These are phyloP conservation scores for Atopsyche davidsoni DNA, from an alignment of 1,140 invertebrate species.

Conservation along the genomic window DNA sequence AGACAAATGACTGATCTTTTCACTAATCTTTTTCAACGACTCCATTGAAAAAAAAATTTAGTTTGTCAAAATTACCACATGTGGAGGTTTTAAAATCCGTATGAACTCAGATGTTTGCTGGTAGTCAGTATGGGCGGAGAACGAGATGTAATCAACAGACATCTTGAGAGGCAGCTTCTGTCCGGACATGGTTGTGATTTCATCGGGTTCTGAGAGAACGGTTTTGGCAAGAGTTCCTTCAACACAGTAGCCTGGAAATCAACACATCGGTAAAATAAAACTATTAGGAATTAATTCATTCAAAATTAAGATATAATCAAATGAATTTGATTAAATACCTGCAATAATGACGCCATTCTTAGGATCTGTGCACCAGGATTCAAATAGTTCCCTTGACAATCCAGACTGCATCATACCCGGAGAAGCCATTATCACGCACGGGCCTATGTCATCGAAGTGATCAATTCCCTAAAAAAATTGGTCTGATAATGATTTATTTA, in stretches of 20 bases:
- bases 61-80: conserved; percentile 66
- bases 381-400: conserved; percentile 94
- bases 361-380: conserved; percentile 96
- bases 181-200: conserved; percentile 91
- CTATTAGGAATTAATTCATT: conserved; percentile 1
- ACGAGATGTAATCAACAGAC: conserved; percentile 99
- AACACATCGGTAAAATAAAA: conserved; percentile 4
- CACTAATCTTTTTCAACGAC: too few relatives aligned
- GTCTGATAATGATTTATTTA: conserved; percentile 8
- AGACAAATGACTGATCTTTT: too few relatives aligned
- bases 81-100: conserved; percentile 85
- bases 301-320: conserved; percentile 3
- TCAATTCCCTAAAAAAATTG: conserved; percentile 75
- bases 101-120: conserved; percentile 98
- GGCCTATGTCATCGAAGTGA: conserved; percentile 98
- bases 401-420: conserved; percentile 99
- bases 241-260: conserved; percentile 82
- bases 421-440: conserved; percentile 98
- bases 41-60: too few relatives aligned
- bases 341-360: conserved; percentile 99
- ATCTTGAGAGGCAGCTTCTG: conserved; percentile 94
- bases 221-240: conserved; percentile 98
- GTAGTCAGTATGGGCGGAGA: conserved; percentile 99
- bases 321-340: conserved; percentile 42
- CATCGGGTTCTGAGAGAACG: conserved; percentile 95